These are phyloP conservation scores for Polydrusus pterygomalis DNA, from an alignment of 2,888 invertebrate species.

Conservation along the genomic window DNA sequence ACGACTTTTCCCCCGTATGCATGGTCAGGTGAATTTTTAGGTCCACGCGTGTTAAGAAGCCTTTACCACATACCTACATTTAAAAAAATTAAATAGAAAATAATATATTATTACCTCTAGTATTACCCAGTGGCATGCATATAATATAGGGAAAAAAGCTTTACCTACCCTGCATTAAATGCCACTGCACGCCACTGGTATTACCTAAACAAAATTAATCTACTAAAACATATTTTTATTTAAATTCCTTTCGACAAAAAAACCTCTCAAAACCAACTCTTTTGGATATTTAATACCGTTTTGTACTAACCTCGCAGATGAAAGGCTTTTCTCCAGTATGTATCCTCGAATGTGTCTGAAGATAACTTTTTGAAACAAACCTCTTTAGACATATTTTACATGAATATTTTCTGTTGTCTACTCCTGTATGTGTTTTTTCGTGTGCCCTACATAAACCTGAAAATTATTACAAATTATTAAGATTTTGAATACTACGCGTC, in stretches of 20 bases:
- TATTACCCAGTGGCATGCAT: too few species aligned
- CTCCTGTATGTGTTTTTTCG: slow-evolving; percentile 76
- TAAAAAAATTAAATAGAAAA: slow-evolving; percentile 9
- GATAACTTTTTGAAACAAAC: slow-evolving; percentile 78
- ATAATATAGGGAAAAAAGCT: too few species aligned
- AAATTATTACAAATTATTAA: slow-evolving; percentile 1
- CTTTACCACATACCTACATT: slow-evolving; percentile 74
- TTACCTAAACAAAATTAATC: too few species aligned
- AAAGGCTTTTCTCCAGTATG: slow-evolving; percentile 78
- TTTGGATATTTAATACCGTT: not conserved
- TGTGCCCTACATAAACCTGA: slow-evolving; percentile 76
- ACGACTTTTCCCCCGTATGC: slow-evolving; percentile 79
- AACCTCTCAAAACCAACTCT: too few species aligned
- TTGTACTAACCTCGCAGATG: slow-evolving; percentile 74
- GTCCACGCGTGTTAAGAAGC: slow-evolving; percentile 77
- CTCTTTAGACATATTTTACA: slow-evolving; percentile 77
- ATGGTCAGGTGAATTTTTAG: slow-evolving; percentile 77
- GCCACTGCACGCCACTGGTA: too few species aligned
- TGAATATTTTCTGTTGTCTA: slow-evolving; percentile 76
- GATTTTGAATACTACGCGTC: too few species aligned
- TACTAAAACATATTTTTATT: too few species aligned
- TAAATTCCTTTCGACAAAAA: too few species aligned
- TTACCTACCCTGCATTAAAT: too few species aligned
- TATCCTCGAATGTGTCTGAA: slow-evolving; percentile 76
- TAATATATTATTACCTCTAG: too few species aligned